Conservation (phyloP, 2,888 invertebrate genomes). For the Morpho deidamia region DNA sequence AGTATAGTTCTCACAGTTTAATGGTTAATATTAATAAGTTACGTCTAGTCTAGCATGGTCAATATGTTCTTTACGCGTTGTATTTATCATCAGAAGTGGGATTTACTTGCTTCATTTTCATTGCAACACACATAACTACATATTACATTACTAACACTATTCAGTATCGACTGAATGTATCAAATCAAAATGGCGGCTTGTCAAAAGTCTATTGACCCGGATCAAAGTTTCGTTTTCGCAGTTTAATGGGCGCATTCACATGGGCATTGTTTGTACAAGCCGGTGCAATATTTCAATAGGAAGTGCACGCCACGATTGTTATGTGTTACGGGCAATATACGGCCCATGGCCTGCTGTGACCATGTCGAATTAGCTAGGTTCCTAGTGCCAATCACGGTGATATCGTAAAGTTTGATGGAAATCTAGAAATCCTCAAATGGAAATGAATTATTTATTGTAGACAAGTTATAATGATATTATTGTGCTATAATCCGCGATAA, state of each 20-base stretch:
- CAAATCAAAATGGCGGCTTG: slow-evolving; percentile 35
- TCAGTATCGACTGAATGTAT: slow-evolving; percentile 9
- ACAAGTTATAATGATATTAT: too few species aligned
- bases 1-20: too few species aligned
- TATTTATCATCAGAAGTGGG: too few species aligned
- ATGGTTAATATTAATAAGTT: too few species aligned
- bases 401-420: background rate
- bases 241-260: slow-evolving; percentile 67
- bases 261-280: slow-evolving; percentile 56
- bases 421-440: too few species aligned
- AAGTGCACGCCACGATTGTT: slow-evolving; percentile 31
- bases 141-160: background rate
- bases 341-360: slow-evolving; percentile 26
- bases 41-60: too few species aligned
- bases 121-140: too few species aligned
- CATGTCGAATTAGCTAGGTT: slow-evolving; percentile 32
- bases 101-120: too few species aligned
- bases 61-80: too few species aligned
- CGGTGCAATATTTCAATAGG: slow-evolving; percentile 49
- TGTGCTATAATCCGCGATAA: too few species aligned
- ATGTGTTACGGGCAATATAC: slow-evolving; percentile 28
- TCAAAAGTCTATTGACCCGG: slow-evolving; percentile 54
- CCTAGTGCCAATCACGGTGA: slow-evolving; percentile 1
- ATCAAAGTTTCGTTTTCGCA: slow-evolving; percentile 57
- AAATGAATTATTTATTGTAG: too few species aligned